phyloP scores from a whole-genome alignment of 2,113 vertebrate species.

The Hymenochirus boettgeri region DNA sequence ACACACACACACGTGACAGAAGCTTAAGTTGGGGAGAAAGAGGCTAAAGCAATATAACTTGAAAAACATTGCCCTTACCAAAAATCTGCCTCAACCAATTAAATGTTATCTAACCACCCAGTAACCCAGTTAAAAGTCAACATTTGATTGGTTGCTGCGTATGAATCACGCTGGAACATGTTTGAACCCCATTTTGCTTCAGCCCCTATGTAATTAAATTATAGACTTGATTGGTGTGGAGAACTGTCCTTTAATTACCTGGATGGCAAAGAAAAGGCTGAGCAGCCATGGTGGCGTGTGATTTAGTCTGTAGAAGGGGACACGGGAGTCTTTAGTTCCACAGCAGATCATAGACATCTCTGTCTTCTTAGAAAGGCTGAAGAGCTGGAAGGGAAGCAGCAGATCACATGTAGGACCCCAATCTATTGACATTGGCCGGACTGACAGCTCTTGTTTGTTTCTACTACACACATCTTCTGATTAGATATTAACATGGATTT shows the following conservation, averaged over 20 bases:
- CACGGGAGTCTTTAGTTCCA: neutral
- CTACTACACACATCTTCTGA: slow-evolving; percentile 22
- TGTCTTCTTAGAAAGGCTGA: neutral
- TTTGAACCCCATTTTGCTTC: too few relatives aligned
- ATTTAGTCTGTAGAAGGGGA: neutral
- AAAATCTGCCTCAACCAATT: too few relatives aligned
- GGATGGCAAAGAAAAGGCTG: slow-evolving; percentile 63
- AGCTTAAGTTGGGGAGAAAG: too few relatives aligned
- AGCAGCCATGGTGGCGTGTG: slow-evolving; percentile 50
- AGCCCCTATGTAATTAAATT: too few relatives aligned
- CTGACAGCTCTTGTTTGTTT: slow-evolving; percentile 52
- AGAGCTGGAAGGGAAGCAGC: neutral
- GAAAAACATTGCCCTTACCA: too few relatives aligned
- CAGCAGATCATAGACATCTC: slow-evolving; percentile 45
- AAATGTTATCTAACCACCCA: too few relatives aligned
- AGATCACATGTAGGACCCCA: neutral
- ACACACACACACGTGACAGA: too few relatives aligned
- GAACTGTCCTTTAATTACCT: slow-evolving; percentile 54
- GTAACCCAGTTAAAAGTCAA: too few relatives aligned
- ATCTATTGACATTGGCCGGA: slow-evolving; percentile 15
- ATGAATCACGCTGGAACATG: too few relatives aligned
- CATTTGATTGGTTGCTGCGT: too few relatives aligned
- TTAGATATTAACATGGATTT: slow-evolving; percentile 60
- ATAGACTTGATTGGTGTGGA: too few relatives aligned
- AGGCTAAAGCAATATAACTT: too few relatives aligned